Percentiles rank a stretch among this genome's conserved stretches.
These are phyloP conservation scores for Cabera pusaria DNA, from an alignment of 2,888 invertebrate species.

Conservation along the genomic window DNA sequence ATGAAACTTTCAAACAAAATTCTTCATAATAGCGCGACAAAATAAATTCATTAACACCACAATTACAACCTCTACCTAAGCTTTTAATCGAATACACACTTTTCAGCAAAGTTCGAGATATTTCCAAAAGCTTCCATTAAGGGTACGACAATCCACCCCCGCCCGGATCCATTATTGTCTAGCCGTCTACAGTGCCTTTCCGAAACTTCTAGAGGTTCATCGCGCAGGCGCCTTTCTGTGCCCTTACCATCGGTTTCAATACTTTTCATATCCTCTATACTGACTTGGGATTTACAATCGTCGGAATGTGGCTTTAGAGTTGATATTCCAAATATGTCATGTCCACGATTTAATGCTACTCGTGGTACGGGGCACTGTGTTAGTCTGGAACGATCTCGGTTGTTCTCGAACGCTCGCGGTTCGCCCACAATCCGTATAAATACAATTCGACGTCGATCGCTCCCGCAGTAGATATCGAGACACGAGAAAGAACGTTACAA, in stretches of 20 bases:
- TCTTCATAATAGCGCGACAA: too few species aligned
- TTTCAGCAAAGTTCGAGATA: constrained; percentile 2
- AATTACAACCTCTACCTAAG: background rate
- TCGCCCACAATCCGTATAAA: constrained; percentile 61
- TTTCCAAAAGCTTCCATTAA: constrained; percentile 4
- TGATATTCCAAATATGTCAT: too few species aligned
- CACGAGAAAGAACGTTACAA: constrained; percentile 49
- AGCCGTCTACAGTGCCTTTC: constrained; percentile 4
- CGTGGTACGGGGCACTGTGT: constrained; percentile 23
- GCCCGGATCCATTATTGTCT: constrained; percentile 1
- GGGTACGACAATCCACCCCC: constrained; percentile 11
- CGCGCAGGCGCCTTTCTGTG: constrained; percentile 28
- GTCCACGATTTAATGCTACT: constrained; percentile 2
- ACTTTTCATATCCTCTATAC: too few species aligned
- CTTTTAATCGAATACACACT: too few species aligned
- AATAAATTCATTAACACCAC: too few species aligned
- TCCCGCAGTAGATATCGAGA: constrained; percentile 65
- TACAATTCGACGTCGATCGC: constrained; percentile 44
- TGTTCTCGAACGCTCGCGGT: constrained; percentile 58
- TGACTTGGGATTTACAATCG: too few species aligned
- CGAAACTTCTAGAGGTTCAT: constrained; percentile 20
- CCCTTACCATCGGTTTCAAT: constrained; percentile 12
- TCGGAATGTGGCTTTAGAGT: too few species aligned
- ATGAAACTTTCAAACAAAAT: too few species aligned
- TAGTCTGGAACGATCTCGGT: constrained; percentile 43